These are phyloP conservation scores for Palythoa heliodiscus DNA, from an alignment of 92 coral and sea anemone species.

Conservation along the genomic window DNA sequence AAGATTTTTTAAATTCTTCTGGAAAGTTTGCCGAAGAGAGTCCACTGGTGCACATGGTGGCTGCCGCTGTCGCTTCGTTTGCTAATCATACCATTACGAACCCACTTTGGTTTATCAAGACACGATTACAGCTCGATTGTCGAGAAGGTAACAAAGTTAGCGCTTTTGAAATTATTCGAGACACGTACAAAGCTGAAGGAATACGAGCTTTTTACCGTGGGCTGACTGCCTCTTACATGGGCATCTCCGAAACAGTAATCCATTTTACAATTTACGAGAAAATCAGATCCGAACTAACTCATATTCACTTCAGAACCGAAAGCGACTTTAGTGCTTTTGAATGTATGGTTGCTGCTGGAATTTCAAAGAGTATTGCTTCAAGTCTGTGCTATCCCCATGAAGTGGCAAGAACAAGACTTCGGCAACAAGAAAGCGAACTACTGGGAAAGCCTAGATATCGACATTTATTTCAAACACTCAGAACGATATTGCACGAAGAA, in stretches of 20 bases:
- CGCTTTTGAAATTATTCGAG: constrained; percentile 68
- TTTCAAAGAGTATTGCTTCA: constrained; percentile 91
- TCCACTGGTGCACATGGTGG: constrained; percentile 73
- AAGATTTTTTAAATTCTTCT: constrained; percentile 68
- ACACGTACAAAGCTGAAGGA: constrained; percentile 85
- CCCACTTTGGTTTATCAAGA: constrained; percentile 93
- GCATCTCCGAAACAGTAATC: constrained; percentile 89
- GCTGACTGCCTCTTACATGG: constrained; percentile 92
- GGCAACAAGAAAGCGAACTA: constrained; percentile 89
- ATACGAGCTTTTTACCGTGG: constrained; percentile 93
- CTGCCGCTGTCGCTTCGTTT: constrained; percentile 90
- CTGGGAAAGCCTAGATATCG: constrained; percentile 74
- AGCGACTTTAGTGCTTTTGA: constrained; percentile 68
- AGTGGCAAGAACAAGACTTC: constrained; percentile 88
- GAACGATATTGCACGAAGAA: constrained; percentile 79
- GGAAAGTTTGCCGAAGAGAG: constrained; percentile 70
- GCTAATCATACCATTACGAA: constrained; percentile 88
- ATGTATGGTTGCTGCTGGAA: constrained; percentile 87
- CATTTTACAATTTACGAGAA: constrained; percentile 93
- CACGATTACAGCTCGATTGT: constrained; percentile 88
- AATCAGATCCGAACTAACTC: constrained; percentile 59
- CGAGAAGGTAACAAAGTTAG: constrained; percentile 58
- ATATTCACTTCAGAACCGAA: constrained; percentile 51
- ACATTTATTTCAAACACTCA: constrained; percentile 75
- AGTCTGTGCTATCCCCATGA: constrained; percentile 92